phyloP scores from a whole-genome alignment of 2,113 vertebrate genomes.

The Plotosus lineatus region DNA sequence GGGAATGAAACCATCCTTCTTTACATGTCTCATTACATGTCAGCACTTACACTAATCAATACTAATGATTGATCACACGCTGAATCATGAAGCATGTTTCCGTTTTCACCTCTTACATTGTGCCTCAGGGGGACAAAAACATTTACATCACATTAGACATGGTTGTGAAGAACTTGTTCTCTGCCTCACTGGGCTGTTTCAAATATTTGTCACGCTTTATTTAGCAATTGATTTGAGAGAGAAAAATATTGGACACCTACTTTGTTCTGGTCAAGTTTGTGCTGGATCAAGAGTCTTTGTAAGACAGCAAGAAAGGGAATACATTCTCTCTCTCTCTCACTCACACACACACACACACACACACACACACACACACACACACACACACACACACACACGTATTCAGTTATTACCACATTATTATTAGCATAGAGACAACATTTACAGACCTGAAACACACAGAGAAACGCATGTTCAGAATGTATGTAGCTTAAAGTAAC shows the following conservation, averaged over 20 bases:
- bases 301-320: neutral
- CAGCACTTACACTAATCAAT: slow-evolving; percentile 58
- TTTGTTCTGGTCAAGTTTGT: neutral
- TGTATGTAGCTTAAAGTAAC: no score
- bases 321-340: neutral
- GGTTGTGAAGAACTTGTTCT: slow-evolving; percentile 53
- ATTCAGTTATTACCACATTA: no score
- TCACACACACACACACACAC: neutral
- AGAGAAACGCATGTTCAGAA: no score
- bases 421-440: no score
- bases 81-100: slow-evolving; percentile 53
- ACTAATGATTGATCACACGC: slow-evolving; percentile 53
- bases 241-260: slow-evolving; percentile 21
- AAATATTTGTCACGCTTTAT: slow-evolving; percentile 52
- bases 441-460: no score
- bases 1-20: slow-evolving; percentile 36
- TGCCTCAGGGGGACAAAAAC: slow-evolving; percentile 48
- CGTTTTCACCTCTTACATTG: slow-evolving; percentile 33
- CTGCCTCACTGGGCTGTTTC: slow-evolving; percentile 43
- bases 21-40: slow-evolving; percentile 49
- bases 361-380: no score
- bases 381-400: no score
- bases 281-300: neutral
- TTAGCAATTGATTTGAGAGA: slow-evolving; percentile 41
- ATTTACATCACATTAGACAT: slow-evolving; percentile 49